Evolutionary conservation across 2,797 vertebrate species (phyloP).

Genomic region (Phoeniculus purpureus): DNA sequence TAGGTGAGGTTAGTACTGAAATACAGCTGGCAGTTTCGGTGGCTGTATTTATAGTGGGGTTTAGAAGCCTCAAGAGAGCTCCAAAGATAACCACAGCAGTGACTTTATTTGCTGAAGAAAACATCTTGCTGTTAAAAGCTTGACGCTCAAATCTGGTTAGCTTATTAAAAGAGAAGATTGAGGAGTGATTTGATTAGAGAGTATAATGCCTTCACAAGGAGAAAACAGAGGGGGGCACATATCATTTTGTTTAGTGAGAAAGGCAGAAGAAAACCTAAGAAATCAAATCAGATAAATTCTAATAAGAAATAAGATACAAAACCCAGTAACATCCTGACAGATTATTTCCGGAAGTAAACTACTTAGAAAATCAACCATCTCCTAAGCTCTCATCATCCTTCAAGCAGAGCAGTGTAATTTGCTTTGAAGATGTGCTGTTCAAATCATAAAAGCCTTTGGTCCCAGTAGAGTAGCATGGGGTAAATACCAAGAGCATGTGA

Average conservation of each 20-base stretch:
- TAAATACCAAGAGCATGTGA: background rate
- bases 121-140: constrained; percentile 34
- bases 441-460: background rate
- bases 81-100: background rate
- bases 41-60: background rate
- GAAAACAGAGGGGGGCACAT: background rate
- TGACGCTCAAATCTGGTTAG: constrained; percentile 52
- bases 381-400: background rate
- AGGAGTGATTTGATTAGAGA: constrained; percentile 52
- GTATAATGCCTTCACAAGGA: background rate
- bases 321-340: background rate
- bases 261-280: background rate
- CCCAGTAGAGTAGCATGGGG: background rate
- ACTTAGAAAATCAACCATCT: background rate
- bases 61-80: constrained; percentile 36
- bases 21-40: background rate
- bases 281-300: constrained; percentile 19
- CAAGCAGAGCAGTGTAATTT: background rate
- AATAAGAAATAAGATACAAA: background rate
- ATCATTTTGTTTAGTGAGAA: constrained; percentile 14
- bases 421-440: background rate
- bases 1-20: constrained; percentile 6
- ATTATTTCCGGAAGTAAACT: constrained; percentile 26
- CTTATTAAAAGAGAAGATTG: constrained; percentile 41
- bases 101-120: constrained; percentile 48